Conservation (phyloP, 2,797 vertebrate species). For the Phoxinus dragarum region DNA sequence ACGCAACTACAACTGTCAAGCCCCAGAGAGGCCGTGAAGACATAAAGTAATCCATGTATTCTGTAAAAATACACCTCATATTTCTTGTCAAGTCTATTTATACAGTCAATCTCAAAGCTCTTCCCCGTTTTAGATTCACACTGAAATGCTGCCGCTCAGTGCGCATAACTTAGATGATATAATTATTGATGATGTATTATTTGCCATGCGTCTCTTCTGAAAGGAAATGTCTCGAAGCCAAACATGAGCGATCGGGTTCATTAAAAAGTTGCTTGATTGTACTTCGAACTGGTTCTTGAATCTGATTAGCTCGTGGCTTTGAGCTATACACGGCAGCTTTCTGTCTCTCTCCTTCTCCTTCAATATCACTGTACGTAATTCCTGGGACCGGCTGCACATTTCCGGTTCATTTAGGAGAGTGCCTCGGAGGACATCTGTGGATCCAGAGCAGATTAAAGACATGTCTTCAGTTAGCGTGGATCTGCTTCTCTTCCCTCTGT, state of each 20-base stretch:
- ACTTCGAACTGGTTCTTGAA: neutral
- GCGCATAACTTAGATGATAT: neutral
- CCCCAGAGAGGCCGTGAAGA: too few species aligned
- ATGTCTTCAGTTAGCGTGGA: constrained; percentile 56
- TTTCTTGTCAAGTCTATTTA: too few species aligned
- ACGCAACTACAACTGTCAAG: too few species aligned
- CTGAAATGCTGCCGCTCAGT: too few species aligned
- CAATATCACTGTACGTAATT: neutral
- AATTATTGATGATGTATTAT: neutral
- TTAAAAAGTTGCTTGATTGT: neutral
- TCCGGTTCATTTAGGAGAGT: constrained; percentile 64
- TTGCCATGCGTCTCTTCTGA: neutral
- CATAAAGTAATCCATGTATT: too few species aligned
- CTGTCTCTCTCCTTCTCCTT: neutral
- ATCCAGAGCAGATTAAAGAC: constrained; percentile 64
- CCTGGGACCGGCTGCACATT: neutral
- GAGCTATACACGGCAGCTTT: neutral
- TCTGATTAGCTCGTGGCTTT: neutral
- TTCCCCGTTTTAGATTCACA: too few species aligned
- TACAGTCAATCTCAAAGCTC: too few species aligned
- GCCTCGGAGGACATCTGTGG: constrained; percentile 49
- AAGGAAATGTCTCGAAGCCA: neutral
- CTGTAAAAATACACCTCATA: too few species aligned
- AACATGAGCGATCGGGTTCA: neutral
- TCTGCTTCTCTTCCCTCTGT: constrained; percentile 47